A percentile compares a stretch with the other conserved stretches of the same genome.
Conservation (phyloP, 1,140 invertebrate genomes). For the Lysiphlebus fabarum region DNA sequence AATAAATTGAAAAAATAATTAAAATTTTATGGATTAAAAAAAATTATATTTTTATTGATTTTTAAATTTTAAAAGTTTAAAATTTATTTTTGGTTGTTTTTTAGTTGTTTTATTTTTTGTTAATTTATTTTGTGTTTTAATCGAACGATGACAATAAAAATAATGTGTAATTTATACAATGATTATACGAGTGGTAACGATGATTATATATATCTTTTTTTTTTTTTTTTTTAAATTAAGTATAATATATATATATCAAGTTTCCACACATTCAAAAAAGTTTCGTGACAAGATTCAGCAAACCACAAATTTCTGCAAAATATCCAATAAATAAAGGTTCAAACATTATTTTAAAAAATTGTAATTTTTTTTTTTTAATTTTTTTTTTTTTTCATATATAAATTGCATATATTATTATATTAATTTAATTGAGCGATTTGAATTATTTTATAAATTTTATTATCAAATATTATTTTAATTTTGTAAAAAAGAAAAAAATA, state of each 20-base stretch:
- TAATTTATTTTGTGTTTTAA: conserved; percentile 33
- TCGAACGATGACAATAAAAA: conserved; percentile 44
- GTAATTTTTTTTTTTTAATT: conserved; percentile 34
- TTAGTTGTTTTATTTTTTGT: too few species aligned
- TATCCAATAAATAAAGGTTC: conserved; percentile 53
- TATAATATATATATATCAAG: conserved; percentile 38
- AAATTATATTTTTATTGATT: too few species aligned
- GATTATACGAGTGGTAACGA: conserved; percentile 51
- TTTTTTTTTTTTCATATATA: conserved; percentile 7
- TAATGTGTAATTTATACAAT: conserved; percentile 57
- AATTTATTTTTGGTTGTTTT: too few species aligned
- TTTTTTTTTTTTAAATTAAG: conserved; percentile 32
- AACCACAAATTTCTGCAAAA: conserved; percentile 56
- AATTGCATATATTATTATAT: conserved; percentile 46
- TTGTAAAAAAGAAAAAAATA: too few species aligned
- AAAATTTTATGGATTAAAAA: too few species aligned
- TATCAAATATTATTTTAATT: too few species aligned
- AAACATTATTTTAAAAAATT: conserved; percentile 51
- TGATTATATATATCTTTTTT: conserved; percentile 36
- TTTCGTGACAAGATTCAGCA: conserved; percentile 55
- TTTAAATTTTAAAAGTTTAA: too few species aligned
- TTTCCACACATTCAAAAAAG: conserved; percentile 54
- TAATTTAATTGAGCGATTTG: conserved; percentile 32
- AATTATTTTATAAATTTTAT: too few species aligned
- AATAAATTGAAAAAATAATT: too few species aligned